Evolutionary conservation across 2,113 vertebrate species (phyloP), one percentile per base, ranked within the genome.

Genomic region (Tragulus kanchil): DNA sequence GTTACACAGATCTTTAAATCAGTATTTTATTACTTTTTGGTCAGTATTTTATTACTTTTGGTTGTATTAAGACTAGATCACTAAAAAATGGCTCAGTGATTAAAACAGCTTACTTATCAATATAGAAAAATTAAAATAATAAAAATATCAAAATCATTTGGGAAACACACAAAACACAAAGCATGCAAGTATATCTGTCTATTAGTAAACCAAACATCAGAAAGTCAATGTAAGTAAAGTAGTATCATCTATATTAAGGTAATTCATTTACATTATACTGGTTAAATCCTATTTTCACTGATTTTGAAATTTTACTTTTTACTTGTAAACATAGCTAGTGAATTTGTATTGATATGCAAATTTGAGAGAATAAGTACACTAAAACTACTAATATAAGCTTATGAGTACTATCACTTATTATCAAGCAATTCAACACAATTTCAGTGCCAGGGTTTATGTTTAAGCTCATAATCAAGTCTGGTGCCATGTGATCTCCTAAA

Each of bases 141-240:
- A 85, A 59, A 94, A 93, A 71, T 62, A n/a, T 95, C 31, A 78
- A 85, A 94, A 90, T 65, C 19, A 78, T 82, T 85, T n/a, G 71
- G 42, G 58, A 12, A 93, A 26, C 19, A 89, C 16, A 79, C 81
- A n/a, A 97, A 89, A 93, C 23, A 75, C 42, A 75, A 79, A 95
- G 59, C 10, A 89, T 71, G 21, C 8, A 78, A 87, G 52, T 77
- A 88, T 93, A 85, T 56, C 12, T 88, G 42, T 79, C 21, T 88
- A 88, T 5, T 31, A 89, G 59, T 48, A 89, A 95, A 19, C 17
- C 45, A 79, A 95, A 73, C 16, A 77, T 3, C 78, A 8, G n/a
- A 90, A 77, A 79, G 73, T 88, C 26, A 75, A 8, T 50, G 10
- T 71, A 85, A 88, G 28, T 82, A 81, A 88, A 79, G 79, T 16